Base-by-base conservation (phyloP, 2,888 invertebrate species). In the Ornithoptera alexandrae region DNA sequence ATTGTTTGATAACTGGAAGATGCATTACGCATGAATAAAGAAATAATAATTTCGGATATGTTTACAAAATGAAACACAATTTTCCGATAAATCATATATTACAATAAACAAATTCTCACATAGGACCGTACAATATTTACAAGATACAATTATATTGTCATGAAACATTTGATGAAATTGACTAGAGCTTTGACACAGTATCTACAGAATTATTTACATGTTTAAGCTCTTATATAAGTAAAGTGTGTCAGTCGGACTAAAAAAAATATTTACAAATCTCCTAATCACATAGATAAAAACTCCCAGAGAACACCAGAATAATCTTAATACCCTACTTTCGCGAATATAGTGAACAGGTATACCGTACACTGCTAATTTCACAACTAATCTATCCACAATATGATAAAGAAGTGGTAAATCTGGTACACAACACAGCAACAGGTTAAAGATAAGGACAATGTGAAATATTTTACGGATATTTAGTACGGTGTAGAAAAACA, bases 141-240 rank as follows among this genome's bases (percentile, higher is more conserved):
- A 88, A 65, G 80, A 78, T 90, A 88, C 89, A 90, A 88, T 90
- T 80, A 90, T 90, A 92, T 92, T 90, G 91, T 91, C 90, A 85
- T 88, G 87, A 88, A 89, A 90, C 88, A 87, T 88, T 87, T 77
- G 90, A 86, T 89, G 86, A 86, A 92, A 91, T 92, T 92, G 90
- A 91, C 92, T 91, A 91, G 84, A 85, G 78, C 83, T 86, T 82
- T 83, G 83, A 84, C 78, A 81, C 78, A 81, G 79, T 90, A 88
- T 85, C 90, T 90, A 90, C 87, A 88, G 84, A 86, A 82, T 74
- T 90, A 89, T 90, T 82, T 90, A 91, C 90, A 90, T 85, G 75
- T 83, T 78, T 90, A 90, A 90, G 91, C 90, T 91, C 90, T 87
- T 83, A 85, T 56, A 62, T 60, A 46, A 67, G 42, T 67, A 89